Base-by-base conservation (phyloP, 2,113 vertebrate genomes). In the Stomatorhinus ivindoensis region DNA sequence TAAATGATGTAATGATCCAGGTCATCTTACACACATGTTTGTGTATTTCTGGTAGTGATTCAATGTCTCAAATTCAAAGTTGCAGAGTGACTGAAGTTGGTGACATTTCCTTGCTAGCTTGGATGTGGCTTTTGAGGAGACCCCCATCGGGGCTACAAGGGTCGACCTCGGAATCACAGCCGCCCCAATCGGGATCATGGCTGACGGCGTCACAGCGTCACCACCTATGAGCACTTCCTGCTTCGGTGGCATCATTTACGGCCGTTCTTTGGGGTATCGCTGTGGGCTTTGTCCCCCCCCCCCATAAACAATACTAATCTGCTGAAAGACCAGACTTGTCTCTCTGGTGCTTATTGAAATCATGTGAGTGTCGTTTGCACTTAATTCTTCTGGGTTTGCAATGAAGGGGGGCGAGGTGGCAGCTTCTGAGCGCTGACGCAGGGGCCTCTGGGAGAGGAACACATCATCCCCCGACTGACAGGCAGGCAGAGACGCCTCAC, bases 351-450 rank as follows among this genome's bases (percentile, higher is more conserved):
- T 93, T 93, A 94, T 95, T 95, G 95, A 95, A 95, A 95, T 95
- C 93, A 94, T 94, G 94, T 94, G 93, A 94, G 93, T 93, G 94
- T 93, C 95, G 95, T 95, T 96, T 95, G 94, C 90, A 93, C 94
- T 95, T 94, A 95, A 95, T 94, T 93, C 93, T 94, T 94, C 92
- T 94, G 94, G 93, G 93, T 93, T 92, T 91, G 91, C 93, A 91
- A 92, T 94, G 92, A 95, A 95, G 94, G 92, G 93, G 93, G n/a
- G 47, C 48, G 92, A 93, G 91, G 91, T 93, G 91, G 94, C 95
- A 93, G 94, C 95, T 95, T 94, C 94, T 95, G 94, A 95, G 93
- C 93, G 91, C 94, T 94, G 94, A 95, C 93, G 93, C 94, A 93
- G 94, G 93, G 92, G 95, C 93, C 95, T 95, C 94, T 92, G 93